Conservation (phyloP, 2,113 vertebrate species). For the Narcine bancroftii region DNA sequence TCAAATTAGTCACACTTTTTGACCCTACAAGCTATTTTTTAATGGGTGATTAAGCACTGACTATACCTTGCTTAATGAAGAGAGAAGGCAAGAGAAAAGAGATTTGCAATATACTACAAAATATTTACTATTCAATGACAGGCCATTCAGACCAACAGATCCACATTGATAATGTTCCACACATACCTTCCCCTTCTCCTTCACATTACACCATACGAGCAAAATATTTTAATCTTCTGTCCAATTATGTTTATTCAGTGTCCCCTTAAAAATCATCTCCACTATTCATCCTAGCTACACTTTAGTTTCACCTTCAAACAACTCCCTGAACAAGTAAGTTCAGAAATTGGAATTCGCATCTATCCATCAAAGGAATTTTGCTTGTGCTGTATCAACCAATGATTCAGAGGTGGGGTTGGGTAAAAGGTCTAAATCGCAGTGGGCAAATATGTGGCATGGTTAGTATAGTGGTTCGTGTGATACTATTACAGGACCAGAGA, state of each 20-base stretch:
- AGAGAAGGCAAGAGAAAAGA: background rate
- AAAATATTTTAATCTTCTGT: background rate
- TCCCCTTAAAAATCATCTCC: background rate
- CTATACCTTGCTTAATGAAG: background rate
- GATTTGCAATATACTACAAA: background rate
- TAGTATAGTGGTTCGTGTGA: too few species aligned
- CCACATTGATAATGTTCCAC: background rate
- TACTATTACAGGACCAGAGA: too few species aligned
- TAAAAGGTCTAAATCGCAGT: too few species aligned
- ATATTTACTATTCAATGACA: background rate
- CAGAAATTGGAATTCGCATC: background rate
- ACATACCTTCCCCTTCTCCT: background rate
- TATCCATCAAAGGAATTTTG: too few species aligned
- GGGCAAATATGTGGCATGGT: too few species aligned
- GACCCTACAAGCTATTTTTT: background rate
- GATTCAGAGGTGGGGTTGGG: too few species aligned
- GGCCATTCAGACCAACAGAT: background rate
- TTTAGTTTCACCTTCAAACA: background rate
- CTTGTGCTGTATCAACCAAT: too few species aligned
- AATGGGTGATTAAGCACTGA: background rate
- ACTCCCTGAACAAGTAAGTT: background rate
- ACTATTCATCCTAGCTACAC: background rate
- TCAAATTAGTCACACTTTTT: background rate
- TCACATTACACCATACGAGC: background rate
- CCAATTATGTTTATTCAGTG: background rate